Conservation (phyloP, 2,797 vertebrate genomes). For the Cheirogaleus major region DNA sequence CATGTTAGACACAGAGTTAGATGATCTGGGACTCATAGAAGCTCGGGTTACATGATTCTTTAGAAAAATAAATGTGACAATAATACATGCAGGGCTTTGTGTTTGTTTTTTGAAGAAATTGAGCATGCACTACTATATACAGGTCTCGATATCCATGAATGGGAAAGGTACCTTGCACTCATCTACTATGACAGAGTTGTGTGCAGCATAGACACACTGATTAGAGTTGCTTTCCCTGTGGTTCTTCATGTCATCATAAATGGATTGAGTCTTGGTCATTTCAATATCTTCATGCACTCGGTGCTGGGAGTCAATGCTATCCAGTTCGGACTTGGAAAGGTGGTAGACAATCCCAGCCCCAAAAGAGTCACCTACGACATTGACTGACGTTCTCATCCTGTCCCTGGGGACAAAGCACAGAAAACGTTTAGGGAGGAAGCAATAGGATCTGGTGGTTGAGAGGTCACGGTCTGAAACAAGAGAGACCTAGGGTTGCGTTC, state of each 20-base stretch:
- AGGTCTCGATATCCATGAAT: constrained; percentile 95
- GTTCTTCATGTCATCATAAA: constrained; percentile 98
- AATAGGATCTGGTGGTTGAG: background rate
- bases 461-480: background rate
- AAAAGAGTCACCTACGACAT: constrained; percentile 98
- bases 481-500: background rate
- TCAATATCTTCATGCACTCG: constrained; percentile 95
- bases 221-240: constrained; percentile 99
- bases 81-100: constrained; percentile 82
- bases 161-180: constrained; percentile 99
- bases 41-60: constrained; percentile 84
- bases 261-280: constrained; percentile 97
- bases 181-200: constrained; percentile 98
- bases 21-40: constrained; percentile 82
- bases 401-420: constrained; percentile 88
- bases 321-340: constrained; percentile 96
- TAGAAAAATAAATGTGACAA: constrained; percentile 74
- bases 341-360: constrained; percentile 99
- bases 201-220: constrained; percentile 97
- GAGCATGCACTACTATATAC: constrained; percentile 90
- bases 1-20: constrained; percentile 74
- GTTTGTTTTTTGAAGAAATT: constrained; percentile 70
- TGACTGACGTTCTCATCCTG: constrained; percentile 98
- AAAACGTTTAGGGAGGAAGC: constrained; percentile 7
- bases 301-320: constrained; percentile 92